Evolutionary conservation across 2,888 invertebrate genomes (phyloP).

Genomic region (Amitus sp.): DNA sequence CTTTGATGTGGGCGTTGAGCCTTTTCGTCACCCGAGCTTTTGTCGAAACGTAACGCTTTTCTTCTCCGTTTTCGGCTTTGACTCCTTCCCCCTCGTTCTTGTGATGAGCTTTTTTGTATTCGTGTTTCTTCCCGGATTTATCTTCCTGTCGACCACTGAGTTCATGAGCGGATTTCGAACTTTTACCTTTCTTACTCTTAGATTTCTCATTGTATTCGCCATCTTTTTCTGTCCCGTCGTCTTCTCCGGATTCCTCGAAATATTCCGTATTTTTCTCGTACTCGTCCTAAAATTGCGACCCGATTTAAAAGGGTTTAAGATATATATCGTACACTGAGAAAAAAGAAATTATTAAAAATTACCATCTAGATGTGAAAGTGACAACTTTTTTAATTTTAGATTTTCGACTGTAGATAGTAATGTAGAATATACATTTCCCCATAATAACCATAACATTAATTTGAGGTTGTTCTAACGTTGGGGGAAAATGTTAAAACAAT

Average conservation of each 20-base stretch:
- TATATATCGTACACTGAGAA: no score
- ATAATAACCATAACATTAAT: no score
- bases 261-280: slow-evolving; percentile 81
- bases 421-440: no score
- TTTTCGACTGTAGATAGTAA: no score
- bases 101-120: slow-evolving; percentile 70
- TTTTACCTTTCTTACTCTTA: slow-evolving; percentile 69
- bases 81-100: slow-evolving; percentile 70
- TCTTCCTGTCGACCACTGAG: slow-evolving; percentile 68
- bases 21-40: no score
- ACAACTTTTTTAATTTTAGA: no score
- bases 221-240: slow-evolving; percentile 73
- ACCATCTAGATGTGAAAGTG: no score
- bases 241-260: slow-evolving; percentile 79
- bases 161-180: slow-evolving; percentile 69
- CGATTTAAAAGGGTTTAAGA: no score
- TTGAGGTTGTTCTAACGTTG: no score
- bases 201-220: slow-evolving; percentile 72
- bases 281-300: slow-evolving; percentile 68
- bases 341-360: no score
- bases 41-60: slow-evolving; percentile 70
- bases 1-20: no score
- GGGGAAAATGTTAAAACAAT: no score
- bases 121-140: slow-evolving; percentile 70
- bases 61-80: slow-evolving; percentile 69